These are phyloP conservation scores for Tinea semifulvella DNA, from an alignment of 2,888 invertebrate species.

Conservation along the genomic window DNA sequence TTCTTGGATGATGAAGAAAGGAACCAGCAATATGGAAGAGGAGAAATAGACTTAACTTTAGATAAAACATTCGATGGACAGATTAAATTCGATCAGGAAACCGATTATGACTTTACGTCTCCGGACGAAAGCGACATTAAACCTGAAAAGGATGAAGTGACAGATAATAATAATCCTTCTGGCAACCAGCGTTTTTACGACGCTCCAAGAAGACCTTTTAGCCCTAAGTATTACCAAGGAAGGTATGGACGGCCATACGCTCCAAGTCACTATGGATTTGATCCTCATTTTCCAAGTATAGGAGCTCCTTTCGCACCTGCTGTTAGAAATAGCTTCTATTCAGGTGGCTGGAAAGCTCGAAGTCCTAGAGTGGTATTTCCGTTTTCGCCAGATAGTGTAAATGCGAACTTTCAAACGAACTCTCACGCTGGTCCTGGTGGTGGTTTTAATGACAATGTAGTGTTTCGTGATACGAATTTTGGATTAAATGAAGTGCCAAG, in stretches of 20 bases:
- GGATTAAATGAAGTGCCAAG: slow-evolving; percentile 66
- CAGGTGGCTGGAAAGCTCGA: slow-evolving; percentile 52
- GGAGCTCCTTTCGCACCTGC: slow-evolving; percentile 31
- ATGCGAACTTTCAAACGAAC: slow-evolving; percentile 41
- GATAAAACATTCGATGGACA: slow-evolving; percentile 37
- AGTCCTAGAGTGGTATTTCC: slow-evolving; percentile 60
- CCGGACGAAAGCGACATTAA: slow-evolving; percentile 31
- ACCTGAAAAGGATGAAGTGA: slow-evolving; percentile 19
- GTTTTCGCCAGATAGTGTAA: slow-evolving; percentile 39
- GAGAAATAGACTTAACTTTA: slow-evolving; percentile 50
- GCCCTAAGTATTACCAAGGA: slow-evolving; percentile 43
- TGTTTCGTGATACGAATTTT: slow-evolving; percentile 69
- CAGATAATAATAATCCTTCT: slow-evolving; percentile 31
- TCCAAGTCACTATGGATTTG: slow-evolving; percentile 38
- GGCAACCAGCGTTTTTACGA: slow-evolving; percentile 54
- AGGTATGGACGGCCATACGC: slow-evolving; percentile 47
- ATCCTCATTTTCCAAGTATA: slow-evolving; percentile 28
- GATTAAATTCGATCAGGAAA: slow-evolving; percentile 58
- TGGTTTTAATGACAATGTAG: slow-evolving; percentile 52
- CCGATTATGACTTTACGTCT: slow-evolving; percentile 55
- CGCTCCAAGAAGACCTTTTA: slow-evolving; percentile 28
- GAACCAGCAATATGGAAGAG: slow-evolving; percentile 40
- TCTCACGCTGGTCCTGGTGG: slow-evolving; percentile 38
- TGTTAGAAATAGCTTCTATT: slow-evolving; percentile 40
- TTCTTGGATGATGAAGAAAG: slow-evolving; percentile 52